These are phyloP conservation scores for Sturnira hondurensis DNA, from an alignment of 2,113 vertebrate genomes.

Conservation along the genomic window DNA sequence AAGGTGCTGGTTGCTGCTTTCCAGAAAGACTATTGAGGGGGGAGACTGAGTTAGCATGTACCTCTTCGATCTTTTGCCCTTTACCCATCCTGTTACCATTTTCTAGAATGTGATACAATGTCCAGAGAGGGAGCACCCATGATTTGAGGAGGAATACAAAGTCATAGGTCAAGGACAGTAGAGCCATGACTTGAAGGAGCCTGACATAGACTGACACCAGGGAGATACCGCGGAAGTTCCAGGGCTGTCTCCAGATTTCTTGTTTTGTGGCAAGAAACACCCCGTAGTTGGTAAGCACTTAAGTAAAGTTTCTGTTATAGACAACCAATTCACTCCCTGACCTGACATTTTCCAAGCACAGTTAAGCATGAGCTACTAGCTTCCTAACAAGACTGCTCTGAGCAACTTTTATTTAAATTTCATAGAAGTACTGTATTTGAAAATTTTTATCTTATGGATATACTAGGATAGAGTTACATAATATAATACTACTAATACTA, in stretches of 20 bases:
- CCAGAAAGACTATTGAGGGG: neutral
- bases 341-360: neutral
- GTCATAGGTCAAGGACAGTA: neutral
- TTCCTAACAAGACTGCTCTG: neutral
- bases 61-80: neutral
- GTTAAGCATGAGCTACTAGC: neutral
- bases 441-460: neutral
- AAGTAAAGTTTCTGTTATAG: neutral
- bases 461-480: neutral
- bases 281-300: neutral
- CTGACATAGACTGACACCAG: neutral
- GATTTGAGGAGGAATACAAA: neutral
- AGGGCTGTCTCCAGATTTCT: neutral
- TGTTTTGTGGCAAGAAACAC: neutral
- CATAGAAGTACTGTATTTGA: neutral
- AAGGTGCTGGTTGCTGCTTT: neutral
- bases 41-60: neutral
- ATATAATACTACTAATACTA: too few relatives aligned
- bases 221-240: neutral
- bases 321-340: neutral
- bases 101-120: neutral
- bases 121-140: neutral
- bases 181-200: neutral
- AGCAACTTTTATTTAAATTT: neutral
- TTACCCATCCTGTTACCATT: neutral